Percentiles rank a stretch among this genome's conserved stretches.
These are phyloP conservation scores for Platichthys flesus DNA, from an alignment of 2,113 vertebrate species.

Conservation along the genomic window DNA sequence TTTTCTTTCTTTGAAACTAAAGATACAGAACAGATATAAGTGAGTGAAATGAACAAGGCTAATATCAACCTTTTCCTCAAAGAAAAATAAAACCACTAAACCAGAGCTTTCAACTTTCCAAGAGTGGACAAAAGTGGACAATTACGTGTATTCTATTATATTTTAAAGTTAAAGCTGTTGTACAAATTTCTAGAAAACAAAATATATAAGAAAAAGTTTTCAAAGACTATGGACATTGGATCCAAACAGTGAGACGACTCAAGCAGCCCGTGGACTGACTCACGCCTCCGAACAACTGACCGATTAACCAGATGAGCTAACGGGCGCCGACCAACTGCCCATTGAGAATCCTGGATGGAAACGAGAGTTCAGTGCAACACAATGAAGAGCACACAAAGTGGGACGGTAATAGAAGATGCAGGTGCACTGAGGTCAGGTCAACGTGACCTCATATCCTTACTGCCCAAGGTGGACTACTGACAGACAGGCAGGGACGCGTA, in stretches of 20 bases:
- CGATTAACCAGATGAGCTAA: not conserved
- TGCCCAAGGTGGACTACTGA: constrained; percentile 59
- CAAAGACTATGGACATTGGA: not conserved
- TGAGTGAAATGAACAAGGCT: too few relatives aligned
- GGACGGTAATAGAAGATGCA: constrained; percentile 66
- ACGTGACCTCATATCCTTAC: constrained; percentile 73
- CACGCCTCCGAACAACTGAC: not conserved
- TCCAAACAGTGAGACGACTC: not conserved
- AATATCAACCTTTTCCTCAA: too few relatives aligned
- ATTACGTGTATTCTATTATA: too few relatives aligned
- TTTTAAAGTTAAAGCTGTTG: too few relatives aligned
- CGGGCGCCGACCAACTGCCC: not conserved
- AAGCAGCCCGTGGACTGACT: too few relatives aligned
- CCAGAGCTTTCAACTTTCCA: too few relatives aligned
- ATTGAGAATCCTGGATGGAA: constrained; percentile 11
- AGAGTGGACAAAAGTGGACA: too few relatives aligned
- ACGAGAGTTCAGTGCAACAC: constrained; percentile 36
- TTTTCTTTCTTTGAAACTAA: not conserved
- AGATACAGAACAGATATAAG: not conserved
- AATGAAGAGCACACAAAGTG: constrained; percentile 49
- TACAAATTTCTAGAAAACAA: too few relatives aligned
- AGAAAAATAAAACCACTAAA: too few relatives aligned
- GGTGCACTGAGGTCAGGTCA: constrained; percentile 73
- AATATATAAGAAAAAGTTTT: not conserved
- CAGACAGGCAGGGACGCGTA: constrained; percentile 45